Evolutionary conservation across 2,888 invertebrate genomes (phyloP), one percentile per base, ranked within the genome.

Genomic region (Noctua comes): DNA sequence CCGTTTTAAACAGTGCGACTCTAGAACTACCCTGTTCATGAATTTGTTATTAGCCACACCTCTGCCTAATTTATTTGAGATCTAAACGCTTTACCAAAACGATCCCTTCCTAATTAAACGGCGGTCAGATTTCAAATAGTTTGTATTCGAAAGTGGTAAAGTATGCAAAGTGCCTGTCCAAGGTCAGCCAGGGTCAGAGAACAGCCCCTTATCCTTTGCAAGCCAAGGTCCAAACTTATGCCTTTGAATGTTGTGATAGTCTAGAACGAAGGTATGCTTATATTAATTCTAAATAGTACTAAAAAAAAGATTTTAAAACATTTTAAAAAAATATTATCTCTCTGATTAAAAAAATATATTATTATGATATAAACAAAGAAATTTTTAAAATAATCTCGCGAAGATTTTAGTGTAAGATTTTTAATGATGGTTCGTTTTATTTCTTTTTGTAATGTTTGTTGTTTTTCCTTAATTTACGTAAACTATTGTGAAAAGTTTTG

Each of bases 241-340:
- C 96, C 96, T 96, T 96, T 96, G 89, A 95, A 94, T 95, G 96
- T 96, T 96, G 96, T 96, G 96, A 96, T 96, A 96, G 90, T 89
- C 87, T 94, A 93, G 92, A 89, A 88, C 77, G 86, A 83, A 87
- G 87, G 87, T 88, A 91, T 91, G 95, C 94, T 95, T 95, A 88
- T 84, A 88, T 88, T 87, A 81, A 79, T 81, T 81, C 78, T 87
- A 88, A 78, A 73, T 88, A 88, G 76, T 77, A 80, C 48, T 76
- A 82, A 84, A 82, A 80, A 84, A 81, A 88, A 76, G 62, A 80
- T 83, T 90, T 88, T 86, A 81, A 86, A 82, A 83, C 64, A 70
- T 82, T 88, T 83, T 65, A 80, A 83, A 62, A 62, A 77, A 76
- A 80, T 84, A 85, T 77, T 89, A 79, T 84, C 86, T 88, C 88